Evolutionary conservation across 2,797 vertebrate species (phyloP).

Genomic region (Argya squamiceps): DNA sequence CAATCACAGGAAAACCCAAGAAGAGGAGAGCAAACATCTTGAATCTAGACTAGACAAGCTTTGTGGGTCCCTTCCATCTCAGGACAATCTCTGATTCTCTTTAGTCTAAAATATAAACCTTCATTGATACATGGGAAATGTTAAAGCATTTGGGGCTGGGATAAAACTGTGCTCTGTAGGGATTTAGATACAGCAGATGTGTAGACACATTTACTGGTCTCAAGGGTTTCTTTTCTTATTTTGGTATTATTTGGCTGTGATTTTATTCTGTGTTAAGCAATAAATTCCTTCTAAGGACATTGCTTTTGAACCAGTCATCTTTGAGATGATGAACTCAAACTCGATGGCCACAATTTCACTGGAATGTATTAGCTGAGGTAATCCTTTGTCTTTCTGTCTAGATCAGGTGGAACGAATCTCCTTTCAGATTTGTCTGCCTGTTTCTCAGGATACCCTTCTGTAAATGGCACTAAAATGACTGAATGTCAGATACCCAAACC

Average conservation of each 20-base stretch:
- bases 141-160: not conserved
- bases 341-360: not conserved
- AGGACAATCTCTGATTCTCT: not conserved
- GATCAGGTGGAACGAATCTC: not conserved
- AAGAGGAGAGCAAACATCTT: not conserved
- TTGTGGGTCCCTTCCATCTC: not conserved
- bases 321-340: not conserved
- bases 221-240: not conserved
- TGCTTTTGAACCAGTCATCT: not conserved
- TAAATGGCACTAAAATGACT: not conserved
- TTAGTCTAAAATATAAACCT: not conserved
- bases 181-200: not conserved
- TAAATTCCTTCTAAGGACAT: not conserved
- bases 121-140: fast-evolving
- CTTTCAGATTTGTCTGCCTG: not conserved
- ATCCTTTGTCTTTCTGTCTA: not conserved
- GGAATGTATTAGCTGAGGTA: not conserved
- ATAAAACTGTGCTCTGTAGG: not conserved
- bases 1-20: not conserved
- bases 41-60: not conserved
- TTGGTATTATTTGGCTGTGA: not conserved
- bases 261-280: not conserved
- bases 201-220: not conserved
- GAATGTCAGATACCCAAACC: not conserved
- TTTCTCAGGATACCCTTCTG: not conserved